Evolutionary conservation across 2,797 vertebrate genomes (phyloP), one percentile per base, ranked within the genome.

Genomic region (Spheniscus humboldti): DNA sequence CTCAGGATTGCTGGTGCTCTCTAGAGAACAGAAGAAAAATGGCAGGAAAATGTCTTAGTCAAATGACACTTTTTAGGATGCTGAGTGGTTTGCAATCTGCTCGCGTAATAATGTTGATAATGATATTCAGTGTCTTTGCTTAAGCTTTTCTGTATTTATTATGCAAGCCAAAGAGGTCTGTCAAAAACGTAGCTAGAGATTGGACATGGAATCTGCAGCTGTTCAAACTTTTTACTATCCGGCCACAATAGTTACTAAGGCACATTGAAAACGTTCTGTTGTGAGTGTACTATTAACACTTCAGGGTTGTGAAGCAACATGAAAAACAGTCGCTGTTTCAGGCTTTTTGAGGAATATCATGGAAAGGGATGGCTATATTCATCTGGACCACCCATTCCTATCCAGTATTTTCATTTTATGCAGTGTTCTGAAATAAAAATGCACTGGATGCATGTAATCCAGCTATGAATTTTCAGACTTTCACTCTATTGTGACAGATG

Each of bases 151-250:
- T 91, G 92, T 95, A 94, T 73, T 91, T 88, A 78, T 96, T 96
- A 93, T 87, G 67, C 86, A 89, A 97, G 76, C 76, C 86, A n/a
- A 62, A 93, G 91, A 87, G 57, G 59, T 79, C 84, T 93, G 74
- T 91, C 62, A 74, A 80, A 92, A 86, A 80, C 30, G 33, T 31
- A 63, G 88, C 91, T 87, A 15, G 76, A 91, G 94, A 86, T 33
- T 68, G 92, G 78, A 47, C 85, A 55, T 69, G 69, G 86, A 78
- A 88, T 94, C 90, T 79, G 95, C 93, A 97, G 97, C 96, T 96
- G 96, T 94, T 95, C 95, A 88, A 95, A 94, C 76, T 81, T 91
- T 80, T 86, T 27, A 55, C 93, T 79, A 4, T 88, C 80, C 12
- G 2, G 35, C 91, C 83, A 73, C 72, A 91, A 62, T 79, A 93